A percentile compares a stretch with the other conserved stretches of the same genome.
Conservation (phyloP, 2,113 vertebrate genomes). For the Pitta sordida region DNA sequence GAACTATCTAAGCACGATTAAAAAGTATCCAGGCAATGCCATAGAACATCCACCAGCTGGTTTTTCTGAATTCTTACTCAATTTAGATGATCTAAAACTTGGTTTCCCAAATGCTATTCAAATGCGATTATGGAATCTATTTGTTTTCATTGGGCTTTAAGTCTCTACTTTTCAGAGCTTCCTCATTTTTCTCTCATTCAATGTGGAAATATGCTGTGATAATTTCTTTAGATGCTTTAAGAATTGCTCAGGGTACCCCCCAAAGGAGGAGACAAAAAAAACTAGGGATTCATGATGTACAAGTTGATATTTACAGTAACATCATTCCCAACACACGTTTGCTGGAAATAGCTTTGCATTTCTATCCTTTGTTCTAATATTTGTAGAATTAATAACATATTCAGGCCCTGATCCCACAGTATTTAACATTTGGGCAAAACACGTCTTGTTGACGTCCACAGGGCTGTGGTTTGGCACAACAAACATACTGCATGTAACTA, state of each 20-base stretch:
- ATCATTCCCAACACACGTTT: neutral
- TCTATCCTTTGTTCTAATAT: constrained; percentile 13
- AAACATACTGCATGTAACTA: neutral
- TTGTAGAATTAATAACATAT: neutral
- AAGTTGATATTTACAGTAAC: neutral
- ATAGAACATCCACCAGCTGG: neutral
- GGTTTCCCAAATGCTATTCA: neutral
- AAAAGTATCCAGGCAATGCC: neutral
- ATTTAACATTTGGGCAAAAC: neutral
- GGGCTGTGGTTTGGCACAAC: neutral
- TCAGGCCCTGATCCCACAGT: neutral
- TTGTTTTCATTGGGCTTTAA: neutral
- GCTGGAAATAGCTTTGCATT: constrained; percentile 1
- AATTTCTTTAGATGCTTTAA: neutral
- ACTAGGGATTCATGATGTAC: neutral
- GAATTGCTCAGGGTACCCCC: neutral
- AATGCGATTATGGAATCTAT: neutral
- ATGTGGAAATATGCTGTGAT: neutral
- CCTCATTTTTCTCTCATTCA: neutral
- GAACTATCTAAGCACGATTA: neutral
- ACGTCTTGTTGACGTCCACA: neutral
- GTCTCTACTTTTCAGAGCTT: neutral
- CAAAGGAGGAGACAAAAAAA: neutral
- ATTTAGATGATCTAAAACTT: neutral
- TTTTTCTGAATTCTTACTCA: neutral